Base-by-base conservation (phyloP, 2,797 vertebrate genomes). In the Aplochiton taeniatus region DNA sequence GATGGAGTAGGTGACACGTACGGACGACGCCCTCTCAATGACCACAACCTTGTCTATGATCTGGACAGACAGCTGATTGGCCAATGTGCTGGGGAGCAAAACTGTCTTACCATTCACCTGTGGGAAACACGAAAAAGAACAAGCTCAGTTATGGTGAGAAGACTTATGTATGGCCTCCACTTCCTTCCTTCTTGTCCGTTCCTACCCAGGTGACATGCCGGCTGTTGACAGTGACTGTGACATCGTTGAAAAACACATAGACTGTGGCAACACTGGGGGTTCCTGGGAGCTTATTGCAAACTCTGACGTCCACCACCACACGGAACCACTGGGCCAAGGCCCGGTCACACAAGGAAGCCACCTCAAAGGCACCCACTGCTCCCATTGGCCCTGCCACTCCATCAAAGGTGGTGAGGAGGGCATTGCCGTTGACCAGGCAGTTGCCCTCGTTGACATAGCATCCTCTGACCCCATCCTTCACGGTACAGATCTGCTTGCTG, bases 71-170 rank as follows among this genome's bases (percentile, higher is more conserved):
- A 90, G 19, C 1, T 83, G 64, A 18, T 60, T 51, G 6, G 51
- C 61, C 65, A 82, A 71, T 62, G 78, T 64, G 31, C 41, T 72
- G 43, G 93, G 92, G 53, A 92, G 84, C 13, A 63, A 63, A 46
- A 81, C 72, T 53, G 56, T 87, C 59, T 74, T 84, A 46, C 93
- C 93, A 6, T 94, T 94, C 53, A 93, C 84, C 93, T 94, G 75
- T 16, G 60, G 52, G 53, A 46, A 18, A 11, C 17, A 5, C 4
- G 19, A 9, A 11, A 61, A 14, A 9, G 51, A 19, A 14, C 14
- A 8, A 63, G 9, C 17, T 17, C 61, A 20, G 12, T n/a, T n/a
- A n/a, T n/a, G n/a, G n/a, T n/a, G n/a, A n/a, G n/a, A n/a, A n/a
- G n/a, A n/a, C n/a, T n/a, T n/a, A n/a, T n/a, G n/a, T n/a, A n/a